These are phyloP conservation scores for Drosophila quadrilineata DNA, from an alignment of 1,140 invertebrate genomes.

Conservation along the genomic window DNA sequence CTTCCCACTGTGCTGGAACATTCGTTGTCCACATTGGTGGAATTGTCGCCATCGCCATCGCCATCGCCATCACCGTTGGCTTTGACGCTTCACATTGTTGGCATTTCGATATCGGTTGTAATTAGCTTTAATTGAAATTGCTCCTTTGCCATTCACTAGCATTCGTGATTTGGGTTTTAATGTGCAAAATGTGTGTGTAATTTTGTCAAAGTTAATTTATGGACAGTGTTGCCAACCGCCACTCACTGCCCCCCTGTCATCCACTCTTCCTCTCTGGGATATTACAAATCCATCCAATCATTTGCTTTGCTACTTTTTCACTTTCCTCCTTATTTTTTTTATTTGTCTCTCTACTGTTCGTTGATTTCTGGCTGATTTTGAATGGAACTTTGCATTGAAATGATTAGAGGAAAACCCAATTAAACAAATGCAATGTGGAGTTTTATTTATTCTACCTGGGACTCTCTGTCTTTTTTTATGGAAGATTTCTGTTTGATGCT, in stretches of 20 bases:
- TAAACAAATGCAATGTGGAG: conserved; percentile 35
- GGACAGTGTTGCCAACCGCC: conserved; percentile 34
- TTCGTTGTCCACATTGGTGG: conserved; percentile 1
- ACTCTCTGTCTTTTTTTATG: too few relatives aligned
- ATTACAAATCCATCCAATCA: conserved; percentile 4
- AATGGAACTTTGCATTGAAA: conserved; percentile 43
- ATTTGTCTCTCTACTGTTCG: too few relatives aligned
- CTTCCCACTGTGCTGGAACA: conserved; percentile 5
- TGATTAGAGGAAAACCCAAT: conserved; percentile 62
- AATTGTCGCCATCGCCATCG: not conserved
- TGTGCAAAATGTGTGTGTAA: conserved; percentile 67
- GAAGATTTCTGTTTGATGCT: conserved; percentile 23
- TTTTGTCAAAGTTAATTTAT: conserved; percentile 78
- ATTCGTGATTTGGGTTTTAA: conserved; percentile 76
- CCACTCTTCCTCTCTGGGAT: not conserved
- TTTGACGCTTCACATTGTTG: conserved; percentile 74
- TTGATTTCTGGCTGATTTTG: conserved; percentile 16
- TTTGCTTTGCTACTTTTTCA: conserved; percentile 31
- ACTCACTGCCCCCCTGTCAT: not conserved
- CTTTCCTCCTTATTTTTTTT: too few relatives aligned
- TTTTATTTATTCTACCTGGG: conserved; percentile 24
- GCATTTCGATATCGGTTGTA: conserved; percentile 79
- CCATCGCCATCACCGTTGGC: conserved; percentile 4
- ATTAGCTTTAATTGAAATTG: conserved; percentile 80
- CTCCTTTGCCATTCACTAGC: conserved; percentile 57